Evolutionary conservation across 2,888 invertebrate species (phyloP).

Genomic region (Drosophila neutralis): DNA sequence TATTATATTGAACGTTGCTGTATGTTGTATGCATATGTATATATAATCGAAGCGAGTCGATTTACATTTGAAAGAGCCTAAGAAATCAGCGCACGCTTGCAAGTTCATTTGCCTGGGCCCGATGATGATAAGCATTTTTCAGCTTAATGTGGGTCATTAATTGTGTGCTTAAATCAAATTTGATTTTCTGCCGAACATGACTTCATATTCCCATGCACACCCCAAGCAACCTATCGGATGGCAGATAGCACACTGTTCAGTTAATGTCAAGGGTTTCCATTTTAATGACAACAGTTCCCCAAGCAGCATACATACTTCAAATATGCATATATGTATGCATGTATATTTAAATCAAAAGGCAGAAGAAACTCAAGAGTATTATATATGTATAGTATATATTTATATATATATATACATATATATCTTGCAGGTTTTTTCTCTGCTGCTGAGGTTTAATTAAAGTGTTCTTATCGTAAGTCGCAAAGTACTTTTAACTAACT

Average conservation of each 20-base stretch:
- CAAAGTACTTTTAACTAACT: constrained; percentile 17
- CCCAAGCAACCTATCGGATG: no score
- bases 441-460: constrained; percentile 10
- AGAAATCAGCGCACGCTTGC: constrained; percentile 58
- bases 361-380: background rate
- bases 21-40: background rate
- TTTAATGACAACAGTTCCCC: constrained; percentile 11
- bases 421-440: constrained; percentile 5
- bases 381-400: background rate
- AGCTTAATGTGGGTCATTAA: constrained; percentile 67
- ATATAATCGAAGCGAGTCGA: constrained; percentile 17
- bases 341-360: background rate
- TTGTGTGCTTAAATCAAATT: constrained; percentile 44
- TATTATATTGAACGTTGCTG: background rate
- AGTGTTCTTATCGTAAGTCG: constrained; percentile 29
- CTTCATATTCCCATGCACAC: background rate
- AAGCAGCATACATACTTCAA: background rate
- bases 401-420: background rate
- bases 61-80: constrained; percentile 39
- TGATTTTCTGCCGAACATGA: constrained; percentile 27
- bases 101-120: constrained; percentile 26
- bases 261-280: constrained; percentile 23
- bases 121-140: constrained; percentile 51
- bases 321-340: background rate
- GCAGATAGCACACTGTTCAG: background rate